phyloP scores from a whole-genome alignment of 2,888 invertebrate genomes.

The Euzophera pinguis region DNA sequence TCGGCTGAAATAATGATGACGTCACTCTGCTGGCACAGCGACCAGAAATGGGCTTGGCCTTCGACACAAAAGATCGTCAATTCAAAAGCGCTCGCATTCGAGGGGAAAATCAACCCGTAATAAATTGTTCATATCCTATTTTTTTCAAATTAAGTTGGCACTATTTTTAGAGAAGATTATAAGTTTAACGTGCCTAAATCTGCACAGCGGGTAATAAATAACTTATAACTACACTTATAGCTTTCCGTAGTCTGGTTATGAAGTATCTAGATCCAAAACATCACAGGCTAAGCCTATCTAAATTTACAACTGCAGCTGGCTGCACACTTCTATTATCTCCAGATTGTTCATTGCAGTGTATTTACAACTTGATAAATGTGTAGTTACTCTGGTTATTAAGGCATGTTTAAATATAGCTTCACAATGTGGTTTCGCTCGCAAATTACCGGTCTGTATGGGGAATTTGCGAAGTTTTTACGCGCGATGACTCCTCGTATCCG shows the following conservation, averaged over 20 bases:
- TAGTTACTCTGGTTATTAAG: slow-evolving; percentile 3
- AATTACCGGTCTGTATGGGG: background rate
- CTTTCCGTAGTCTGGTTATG: background rate
- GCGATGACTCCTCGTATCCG: background rate
- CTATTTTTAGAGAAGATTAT: too few relatives aligned
- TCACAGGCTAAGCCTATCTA: background rate
- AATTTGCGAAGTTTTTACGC: background rate
- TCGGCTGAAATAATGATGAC: too few relatives aligned
- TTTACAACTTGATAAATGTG: slow-evolving; percentile 12
- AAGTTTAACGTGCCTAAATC: too few relatives aligned
- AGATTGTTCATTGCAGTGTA: background rate
- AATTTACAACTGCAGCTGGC: slow-evolving; percentile 6
- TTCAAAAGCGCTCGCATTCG: too few relatives aligned
- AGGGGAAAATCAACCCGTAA: too few relatives aligned
- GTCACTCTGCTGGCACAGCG: too few relatives aligned
- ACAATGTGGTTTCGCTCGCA: background rate
- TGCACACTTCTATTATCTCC: slow-evolving; percentile 1
- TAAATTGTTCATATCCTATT: too few relatives aligned
- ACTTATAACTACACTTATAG: too few relatives aligned
- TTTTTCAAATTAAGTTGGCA: too few relatives aligned
- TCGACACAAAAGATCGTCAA: too few relatives aligned
- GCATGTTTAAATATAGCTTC: slow-evolving; percentile 6
- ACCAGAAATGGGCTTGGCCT: too few relatives aligned
- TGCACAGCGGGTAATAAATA: too few relatives aligned
- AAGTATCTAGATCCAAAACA: background rate